Evolutionary conservation across 2,888 invertebrate genomes (phyloP).

Genomic region (Lepidocyrtinus sp.): DNA sequence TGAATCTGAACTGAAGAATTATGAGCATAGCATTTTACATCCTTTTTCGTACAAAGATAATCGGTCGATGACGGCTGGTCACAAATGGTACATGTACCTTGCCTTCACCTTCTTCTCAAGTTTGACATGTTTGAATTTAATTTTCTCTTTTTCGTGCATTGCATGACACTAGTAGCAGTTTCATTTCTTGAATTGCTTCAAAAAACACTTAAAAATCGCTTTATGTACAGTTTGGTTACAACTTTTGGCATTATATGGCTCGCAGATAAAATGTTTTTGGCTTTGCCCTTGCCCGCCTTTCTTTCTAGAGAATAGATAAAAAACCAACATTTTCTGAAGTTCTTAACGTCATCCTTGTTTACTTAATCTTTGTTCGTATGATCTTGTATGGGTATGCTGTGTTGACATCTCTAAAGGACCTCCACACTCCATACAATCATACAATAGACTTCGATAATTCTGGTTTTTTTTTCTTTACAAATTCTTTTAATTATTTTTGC

Average conservation of each 20-base stretch:
- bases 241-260: slow-evolving; percentile 2
- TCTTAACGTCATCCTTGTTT: background rate
- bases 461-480: slow-evolving; percentile 25
- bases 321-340: slow-evolving; percentile 1
- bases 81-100: background rate
- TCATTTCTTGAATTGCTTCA: background rate
- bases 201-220: slow-evolving; percentile 11
- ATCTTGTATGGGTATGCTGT: background rate
- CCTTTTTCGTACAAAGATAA: background rate
- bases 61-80: slow-evolving; percentile 12
- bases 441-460: slow-evolving; percentile 30
- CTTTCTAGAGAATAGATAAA: background rate
- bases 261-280: slow-evolving; percentile 6
- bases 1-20: slow-evolving; percentile 2
- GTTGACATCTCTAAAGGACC: background rate
- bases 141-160: slow-evolving; percentile 9
- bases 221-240: slow-evolving; percentile 7
- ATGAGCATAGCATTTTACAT: background rate
- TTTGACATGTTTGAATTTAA: background rate
- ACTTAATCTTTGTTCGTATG: background rate
- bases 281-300: slow-evolving; percentile 10
- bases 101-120: background rate
- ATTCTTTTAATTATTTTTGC: slow-evolving; percentile 1
- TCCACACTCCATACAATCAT: too few species aligned
- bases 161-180: slow-evolving; percentile 7